These are phyloP conservation scores for Physella acuta DNA, from an alignment of 1,140 invertebrate species.

Conservation along the genomic window DNA sequence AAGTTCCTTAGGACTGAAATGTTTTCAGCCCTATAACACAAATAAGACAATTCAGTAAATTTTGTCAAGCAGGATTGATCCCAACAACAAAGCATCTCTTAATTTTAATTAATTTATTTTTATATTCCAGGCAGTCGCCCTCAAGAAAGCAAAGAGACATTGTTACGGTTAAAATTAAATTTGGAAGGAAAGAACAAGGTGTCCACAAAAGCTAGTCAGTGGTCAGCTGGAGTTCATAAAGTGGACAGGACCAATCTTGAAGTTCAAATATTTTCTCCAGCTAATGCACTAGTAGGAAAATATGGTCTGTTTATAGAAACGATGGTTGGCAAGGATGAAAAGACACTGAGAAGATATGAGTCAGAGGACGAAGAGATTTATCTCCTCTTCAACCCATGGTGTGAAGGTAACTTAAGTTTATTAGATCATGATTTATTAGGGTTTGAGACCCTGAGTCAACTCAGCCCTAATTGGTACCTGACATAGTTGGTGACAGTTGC, in stretches of 20 bases:
- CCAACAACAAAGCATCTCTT: no score
- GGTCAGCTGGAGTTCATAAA: not conserved
- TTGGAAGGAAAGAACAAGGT: not conserved
- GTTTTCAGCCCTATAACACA: no score
- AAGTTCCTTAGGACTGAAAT: no score
- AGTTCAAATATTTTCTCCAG: not conserved
- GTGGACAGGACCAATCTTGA: not conserved
- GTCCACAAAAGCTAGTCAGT: not conserved
- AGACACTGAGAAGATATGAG: constrained; percentile 22
- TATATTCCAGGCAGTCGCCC: constrained; percentile 32
- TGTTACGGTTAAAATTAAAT: constrained; percentile 31
- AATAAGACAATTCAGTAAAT: no score
- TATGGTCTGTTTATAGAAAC: constrained; percentile 43
- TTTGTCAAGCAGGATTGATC: no score
- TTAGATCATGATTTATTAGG: not conserved
- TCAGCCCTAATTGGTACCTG: no score
- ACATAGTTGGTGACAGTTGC: no score
- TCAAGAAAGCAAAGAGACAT: constrained; percentile 37
- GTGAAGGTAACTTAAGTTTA: constrained; percentile 66
- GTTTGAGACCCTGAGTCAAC: not conserved
- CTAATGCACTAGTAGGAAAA: constrained; percentile 7
- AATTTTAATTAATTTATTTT: not conserved
- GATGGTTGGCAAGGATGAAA: constrained; percentile 17
- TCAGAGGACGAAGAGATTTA: constrained; percentile 62
- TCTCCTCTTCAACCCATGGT: constrained; percentile 86